Evolutionary conservation across 2,888 invertebrate species (phyloP), one percentile per base, ranked within the genome.

Genomic region (Nomada ferruginata): DNA sequence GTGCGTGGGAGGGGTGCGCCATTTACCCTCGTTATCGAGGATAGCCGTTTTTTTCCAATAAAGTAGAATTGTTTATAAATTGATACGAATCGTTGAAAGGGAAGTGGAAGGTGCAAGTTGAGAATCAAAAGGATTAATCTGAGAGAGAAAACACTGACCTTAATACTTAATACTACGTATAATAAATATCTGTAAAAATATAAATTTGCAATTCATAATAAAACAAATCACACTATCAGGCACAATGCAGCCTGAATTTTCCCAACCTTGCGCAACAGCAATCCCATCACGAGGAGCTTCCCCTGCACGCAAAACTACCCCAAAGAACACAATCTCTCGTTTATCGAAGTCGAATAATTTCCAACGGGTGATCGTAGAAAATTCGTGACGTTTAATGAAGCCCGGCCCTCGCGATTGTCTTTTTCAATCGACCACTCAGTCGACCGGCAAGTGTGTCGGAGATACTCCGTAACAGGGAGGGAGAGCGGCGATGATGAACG

Each of bases 401-500:
- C 79, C 63, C 66, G 9, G 53, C 66, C 79, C 80, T 68, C 59
- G 11, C 81, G 76, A 82, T 83, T 83, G 81, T 70, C 76, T 76
- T 83, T 80, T 81, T 76, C 76, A 69, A 76, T 83, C 81, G 81
- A 69, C 57, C 71, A 76, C 80, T 80, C 64, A 55, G 64, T 52
- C 65, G 36, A 36, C 66, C 11, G 64, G 81, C 70, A 79, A 79
- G 79, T 76, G 74, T 76, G 76, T 66, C 70, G 65, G 76, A 59
- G 55, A 76, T 55, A 66, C 23, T 23, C 55, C 11, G 55, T 15
- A 18, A 26, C 29, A 15, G 36, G 29, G 18, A 18, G 57, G 57
- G 50, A 55, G 76, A 50, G 55, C 78, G 73, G 75, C 82, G 86
- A 86, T 91, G 91, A 91, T 91, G 89, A 84, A 91, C 90, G 91